Conservation (phyloP, 2,888 invertebrate genomes). For the Clunio marinus region DNA sequence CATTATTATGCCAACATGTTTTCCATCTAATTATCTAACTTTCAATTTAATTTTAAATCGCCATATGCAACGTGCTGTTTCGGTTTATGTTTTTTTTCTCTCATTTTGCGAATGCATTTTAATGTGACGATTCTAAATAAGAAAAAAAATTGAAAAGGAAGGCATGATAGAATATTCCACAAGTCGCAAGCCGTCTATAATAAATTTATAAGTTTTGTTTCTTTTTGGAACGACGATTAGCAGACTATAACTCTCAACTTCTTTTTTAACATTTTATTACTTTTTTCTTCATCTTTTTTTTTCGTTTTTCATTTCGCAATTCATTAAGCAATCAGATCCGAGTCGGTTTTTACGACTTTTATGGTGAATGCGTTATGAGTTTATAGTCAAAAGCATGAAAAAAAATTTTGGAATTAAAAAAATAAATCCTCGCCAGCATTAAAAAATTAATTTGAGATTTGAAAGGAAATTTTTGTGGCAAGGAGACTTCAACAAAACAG, state of each 20-base stretch:
- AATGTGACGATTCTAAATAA: too few relatives aligned
- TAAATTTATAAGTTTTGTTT: not conserved
- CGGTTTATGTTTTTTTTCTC: too few relatives aligned
- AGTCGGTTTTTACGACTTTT: not conserved
- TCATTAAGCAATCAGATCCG: conserved; percentile 16
- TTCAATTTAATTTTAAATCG: conserved; percentile 37
- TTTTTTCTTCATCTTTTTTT: not conserved
- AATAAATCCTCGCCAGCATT: too few relatives aligned
- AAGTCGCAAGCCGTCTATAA: not conserved
- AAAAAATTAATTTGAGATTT: too few relatives aligned
- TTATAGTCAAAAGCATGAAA: not conserved
- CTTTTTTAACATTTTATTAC: not conserved
- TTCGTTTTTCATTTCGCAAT: conserved; percentile 16
- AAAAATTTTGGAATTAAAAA: not conserved
- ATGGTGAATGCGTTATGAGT: not conserved
- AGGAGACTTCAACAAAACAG: too few relatives aligned
- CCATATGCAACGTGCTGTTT: too few relatives aligned
- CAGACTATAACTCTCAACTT: conserved; percentile 28
- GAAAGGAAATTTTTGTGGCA: too few relatives aligned
- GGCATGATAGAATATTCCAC: conserved; percentile 3
- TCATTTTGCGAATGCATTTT: too few relatives aligned
- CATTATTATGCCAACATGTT: conserved; percentile 28
- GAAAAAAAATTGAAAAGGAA: too few relatives aligned
- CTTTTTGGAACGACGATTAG: conserved; percentile 29
- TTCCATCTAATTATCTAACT: conserved; percentile 38